A percentile compares a stretch with the other conserved stretches of the same genome.
phyloP scores from a whole-genome alignment of 2,888 invertebrate species.

The Diplazon laetatorius region DNA sequence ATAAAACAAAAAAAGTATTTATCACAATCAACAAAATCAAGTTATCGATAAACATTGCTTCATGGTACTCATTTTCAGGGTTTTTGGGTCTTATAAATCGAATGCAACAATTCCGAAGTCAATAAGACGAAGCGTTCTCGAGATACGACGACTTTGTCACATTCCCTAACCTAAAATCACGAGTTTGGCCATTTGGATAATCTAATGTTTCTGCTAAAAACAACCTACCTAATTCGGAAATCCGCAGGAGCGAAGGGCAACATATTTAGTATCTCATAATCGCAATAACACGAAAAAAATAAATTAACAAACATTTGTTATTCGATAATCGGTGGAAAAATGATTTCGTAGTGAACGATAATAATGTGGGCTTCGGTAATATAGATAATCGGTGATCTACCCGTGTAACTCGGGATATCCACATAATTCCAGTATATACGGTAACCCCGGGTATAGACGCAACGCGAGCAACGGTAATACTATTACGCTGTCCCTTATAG shows the following conservation, averaged over 20 bases:
- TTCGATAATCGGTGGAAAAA: too few species aligned
- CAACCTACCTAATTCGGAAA: too few species aligned
- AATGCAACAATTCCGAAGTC: too few species aligned
- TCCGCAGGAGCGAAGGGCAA: background rate
- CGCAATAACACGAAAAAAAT: background rate
- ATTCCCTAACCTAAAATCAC: too few species aligned
- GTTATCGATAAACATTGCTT: too few species aligned
- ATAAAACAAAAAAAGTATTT: too few species aligned
- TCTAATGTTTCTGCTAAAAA: background rate
- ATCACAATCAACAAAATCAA: background rate
- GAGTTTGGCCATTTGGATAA: too few species aligned
- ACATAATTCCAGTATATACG: conserved; percentile 34
- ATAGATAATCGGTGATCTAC: conserved; percentile 53
- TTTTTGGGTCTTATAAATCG: too few species aligned
- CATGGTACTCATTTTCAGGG: too few species aligned
- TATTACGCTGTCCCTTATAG: conserved; percentile 59
- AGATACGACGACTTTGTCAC: too few species aligned
- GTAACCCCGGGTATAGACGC: conserved; percentile 54
- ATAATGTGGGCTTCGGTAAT: conserved; percentile 46
- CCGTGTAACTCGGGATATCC: conserved; percentile 52
- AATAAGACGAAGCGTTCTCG: too few species aligned
- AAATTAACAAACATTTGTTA: too few species aligned
- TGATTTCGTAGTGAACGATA: conserved; percentile 15
- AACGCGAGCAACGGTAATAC: conserved; percentile 61
- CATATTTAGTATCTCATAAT: background rate